A percentile compares a stretch with the other conserved stretches of the same genome.
Conservation (phyloP, 2,888 invertebrate species). For the Aplocera efformata region DNA sequence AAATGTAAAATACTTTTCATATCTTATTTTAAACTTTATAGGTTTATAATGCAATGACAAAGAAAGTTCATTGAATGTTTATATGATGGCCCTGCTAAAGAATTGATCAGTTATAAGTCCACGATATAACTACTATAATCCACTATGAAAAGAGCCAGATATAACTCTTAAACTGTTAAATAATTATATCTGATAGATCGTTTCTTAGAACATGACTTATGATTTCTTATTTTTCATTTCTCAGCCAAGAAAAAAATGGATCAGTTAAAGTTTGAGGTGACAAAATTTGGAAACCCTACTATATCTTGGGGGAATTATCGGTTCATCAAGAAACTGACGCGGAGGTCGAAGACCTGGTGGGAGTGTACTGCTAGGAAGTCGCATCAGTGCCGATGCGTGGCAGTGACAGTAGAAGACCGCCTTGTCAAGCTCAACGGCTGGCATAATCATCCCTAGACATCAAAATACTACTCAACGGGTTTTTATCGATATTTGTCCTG, state of each 20-base stretch:
- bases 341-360: slow-evolving; percentile 66
- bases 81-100: too few relatives aligned
- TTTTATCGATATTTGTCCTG: not conserved
- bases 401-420: slow-evolving; percentile 57
- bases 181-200: too few relatives aligned
- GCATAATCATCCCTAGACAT: slow-evolving; percentile 53
- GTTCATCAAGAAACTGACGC: slow-evolving; percentile 58
- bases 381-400: slow-evolving; percentile 52
- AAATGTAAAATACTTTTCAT: too few relatives aligned
- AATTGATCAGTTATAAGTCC: too few relatives aligned
- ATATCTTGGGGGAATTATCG: slow-evolving; percentile 68
- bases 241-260: slow-evolving; percentile 3
- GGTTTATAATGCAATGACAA: too few relatives aligned
- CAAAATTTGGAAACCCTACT: slow-evolving; percentile 61
- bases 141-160: too few relatives aligned
- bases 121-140: too few relatives aligned
- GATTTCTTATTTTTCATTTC: too few relatives aligned
- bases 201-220: too few relatives aligned
- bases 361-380: slow-evolving; percentile 62
- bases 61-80: too few relatives aligned
- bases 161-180: too few relatives aligned
- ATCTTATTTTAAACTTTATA: too few relatives aligned
- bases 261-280: slow-evolving; percentile 51
- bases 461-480: not conserved
- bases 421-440: slow-evolving; percentile 62